Percentiles rank a stretch among this genome's conserved stretches.
phyloP scores from a whole-genome alignment of 2,113 vertebrate genomes.

The Ammospiza nelsoni region DNA sequence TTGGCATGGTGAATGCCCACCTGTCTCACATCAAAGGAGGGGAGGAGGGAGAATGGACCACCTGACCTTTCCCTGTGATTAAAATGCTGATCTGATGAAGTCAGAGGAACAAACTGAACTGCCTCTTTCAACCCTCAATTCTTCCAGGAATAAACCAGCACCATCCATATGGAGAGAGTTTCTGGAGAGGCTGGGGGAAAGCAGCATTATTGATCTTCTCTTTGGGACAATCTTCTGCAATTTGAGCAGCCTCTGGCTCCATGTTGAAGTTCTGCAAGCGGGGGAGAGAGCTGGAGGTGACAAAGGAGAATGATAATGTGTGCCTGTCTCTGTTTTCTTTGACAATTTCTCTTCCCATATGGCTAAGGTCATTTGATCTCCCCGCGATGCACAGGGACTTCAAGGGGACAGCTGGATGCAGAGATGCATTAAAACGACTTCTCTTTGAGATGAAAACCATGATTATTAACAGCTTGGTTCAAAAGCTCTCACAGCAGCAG shows the following conservation, averaged over 20 bases:
- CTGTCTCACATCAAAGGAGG: constrained; percentile 39
- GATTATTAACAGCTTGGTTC: constrained; percentile 22
- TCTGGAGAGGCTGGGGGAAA: background rate
- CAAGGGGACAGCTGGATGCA: constrained; percentile 39
- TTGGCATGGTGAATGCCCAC: constrained; percentile 47
- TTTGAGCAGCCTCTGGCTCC: background rate
- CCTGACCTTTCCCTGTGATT: constrained; percentile 38
- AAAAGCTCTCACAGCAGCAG: background rate
- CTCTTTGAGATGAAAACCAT: constrained; percentile 1
- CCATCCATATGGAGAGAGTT: background rate
- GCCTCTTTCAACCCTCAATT: background rate
- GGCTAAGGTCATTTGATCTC: constrained; percentile 29
- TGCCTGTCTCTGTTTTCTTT: background rate
- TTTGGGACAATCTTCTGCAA: background rate
- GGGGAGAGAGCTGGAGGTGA: background rate
- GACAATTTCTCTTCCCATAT: background rate
- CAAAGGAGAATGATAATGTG: background rate
- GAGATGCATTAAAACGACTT: background rate
- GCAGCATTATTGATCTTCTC: background rate
- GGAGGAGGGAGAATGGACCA: constrained; percentile 11
- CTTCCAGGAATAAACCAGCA: constrained; percentile 28
- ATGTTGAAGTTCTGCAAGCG: background rate
- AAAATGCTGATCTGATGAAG: constrained; percentile 37
- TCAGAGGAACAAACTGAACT: constrained; percentile 45
- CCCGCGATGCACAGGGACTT: background rate